Conservation (phyloP, 2,888 invertebrate genomes). For the Rhingia rostrata region DNA sequence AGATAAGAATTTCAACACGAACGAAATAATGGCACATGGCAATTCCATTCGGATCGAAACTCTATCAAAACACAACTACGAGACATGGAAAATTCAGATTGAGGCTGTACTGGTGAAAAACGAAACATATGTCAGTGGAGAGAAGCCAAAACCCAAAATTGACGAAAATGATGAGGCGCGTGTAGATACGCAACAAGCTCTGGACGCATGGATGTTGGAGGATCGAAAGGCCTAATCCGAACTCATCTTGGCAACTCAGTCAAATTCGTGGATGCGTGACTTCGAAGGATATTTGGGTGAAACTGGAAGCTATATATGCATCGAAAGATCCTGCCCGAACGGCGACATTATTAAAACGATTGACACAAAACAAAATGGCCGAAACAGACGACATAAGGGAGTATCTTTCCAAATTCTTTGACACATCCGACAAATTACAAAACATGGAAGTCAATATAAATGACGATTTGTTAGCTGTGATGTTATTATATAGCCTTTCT, state of each 20-base stretch:
- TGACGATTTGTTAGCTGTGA: conserved; percentile 77
- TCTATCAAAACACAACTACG: conserved; percentile 67
- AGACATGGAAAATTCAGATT: conserved; percentile 72
- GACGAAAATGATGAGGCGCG: neutral
- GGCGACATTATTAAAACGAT: conserved; percentile 80
- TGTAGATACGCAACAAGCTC: neutral
- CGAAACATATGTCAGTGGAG: conserved; percentile 60
- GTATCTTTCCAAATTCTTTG: conserved; percentile 78
- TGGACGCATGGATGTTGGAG: conserved; percentile 1
- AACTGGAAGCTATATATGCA: conserved; percentile 78
- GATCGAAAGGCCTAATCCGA: conserved; percentile 9
- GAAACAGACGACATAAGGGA: conserved; percentile 78
- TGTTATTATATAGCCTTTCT: conserved; percentile 79
- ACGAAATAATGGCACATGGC: conserved; percentile 18
- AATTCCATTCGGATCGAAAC: conserved; percentile 58
- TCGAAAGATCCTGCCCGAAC: conserved; percentile 81
- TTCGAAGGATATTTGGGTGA: conserved; percentile 79
- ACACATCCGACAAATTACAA: conserved; percentile 77
- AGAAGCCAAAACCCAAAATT: conserved; percentile 4
- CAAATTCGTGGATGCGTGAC: conserved; percentile 76
- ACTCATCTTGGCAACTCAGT: conserved; percentile 75
- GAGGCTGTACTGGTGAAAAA: conserved; percentile 68
- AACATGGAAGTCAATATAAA: conserved; percentile 78
- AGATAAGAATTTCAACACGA: too few species aligned
- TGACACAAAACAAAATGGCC: conserved; percentile 79